Percentiles rank a stretch among this genome's conserved stretches.
phyloP scores from a whole-genome alignment of 2,113 vertebrate species.

The Athene cunicularia region DNA sequence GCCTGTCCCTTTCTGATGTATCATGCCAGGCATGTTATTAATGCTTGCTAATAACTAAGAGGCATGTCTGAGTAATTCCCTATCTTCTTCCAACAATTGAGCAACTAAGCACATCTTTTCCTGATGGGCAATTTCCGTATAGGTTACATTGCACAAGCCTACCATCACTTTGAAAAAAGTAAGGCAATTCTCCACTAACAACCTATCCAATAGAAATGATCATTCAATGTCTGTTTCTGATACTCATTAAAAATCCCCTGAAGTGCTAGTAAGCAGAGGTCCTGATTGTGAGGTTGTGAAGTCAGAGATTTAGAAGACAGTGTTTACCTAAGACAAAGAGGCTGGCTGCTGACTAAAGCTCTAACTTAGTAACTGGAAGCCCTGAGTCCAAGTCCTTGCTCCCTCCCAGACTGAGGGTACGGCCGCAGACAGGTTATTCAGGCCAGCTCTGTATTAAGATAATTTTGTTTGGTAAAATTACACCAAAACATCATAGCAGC shows the following conservation, averaged over 20 bases:
- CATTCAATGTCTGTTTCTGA: constrained; percentile 6
- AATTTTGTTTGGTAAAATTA: not conserved
- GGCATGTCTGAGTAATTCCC: constrained; percentile 32
- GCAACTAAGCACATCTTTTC: constrained; percentile 29
- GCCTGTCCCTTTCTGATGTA: constrained; percentile 30
- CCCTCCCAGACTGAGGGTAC: not conserved
- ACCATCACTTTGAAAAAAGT: not conserved
- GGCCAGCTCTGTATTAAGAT: not conserved
- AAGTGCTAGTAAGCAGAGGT: not conserved
- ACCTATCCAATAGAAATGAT: not conserved
- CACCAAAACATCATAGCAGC: not conserved
- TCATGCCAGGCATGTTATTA: constrained; percentile 25
- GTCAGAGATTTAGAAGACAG: not conserved
- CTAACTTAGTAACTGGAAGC: not conserved
- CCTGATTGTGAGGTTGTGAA: not conserved
- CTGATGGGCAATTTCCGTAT: not conserved
- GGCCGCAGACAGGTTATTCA: not conserved
- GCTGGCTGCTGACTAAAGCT: not conserved
- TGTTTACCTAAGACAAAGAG: not conserved
- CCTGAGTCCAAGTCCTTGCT: not conserved
- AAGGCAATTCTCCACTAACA: constrained; percentile 27
- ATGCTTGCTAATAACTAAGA: constrained; percentile 17
- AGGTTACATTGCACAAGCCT: not conserved
- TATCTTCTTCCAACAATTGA: constrained; percentile 28
- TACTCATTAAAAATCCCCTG: constrained; percentile 11